phyloP scores from a whole-genome alignment of 2,888 invertebrate species.

The Tetropium fuscum region DNA sequence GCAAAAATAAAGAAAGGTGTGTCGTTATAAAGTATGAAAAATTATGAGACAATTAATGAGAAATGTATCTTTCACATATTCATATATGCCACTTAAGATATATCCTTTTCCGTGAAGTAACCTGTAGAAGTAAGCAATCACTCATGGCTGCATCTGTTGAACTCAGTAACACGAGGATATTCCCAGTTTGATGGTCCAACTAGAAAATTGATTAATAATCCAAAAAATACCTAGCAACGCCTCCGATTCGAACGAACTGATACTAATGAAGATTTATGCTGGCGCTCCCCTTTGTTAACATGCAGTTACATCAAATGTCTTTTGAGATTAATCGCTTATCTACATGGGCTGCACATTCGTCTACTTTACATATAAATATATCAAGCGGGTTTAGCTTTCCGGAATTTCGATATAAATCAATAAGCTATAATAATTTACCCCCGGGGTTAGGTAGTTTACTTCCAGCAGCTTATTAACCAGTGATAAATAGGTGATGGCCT shows the following conservation, averaged over 20 bases:
- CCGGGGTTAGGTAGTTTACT: constrained; percentile 2
- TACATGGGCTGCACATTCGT: constrained; percentile 20
- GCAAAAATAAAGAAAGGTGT: too few relatives aligned
- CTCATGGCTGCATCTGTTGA: too few relatives aligned
- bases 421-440: constrained; percentile 10
- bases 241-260: constrained; percentile 13
- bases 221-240: constrained; percentile 3
- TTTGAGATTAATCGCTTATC: constrained; percentile 34
- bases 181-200: too few relatives aligned
- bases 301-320: constrained; percentile 36
- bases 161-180: too few relatives aligned
- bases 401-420: constrained; percentile 19
- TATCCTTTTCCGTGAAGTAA: too few relatives aligned
- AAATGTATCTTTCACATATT: too few relatives aligned
- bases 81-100: too few relatives aligned
- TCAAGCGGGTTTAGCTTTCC: constrained; percentile 19
- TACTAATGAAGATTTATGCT: constrained; percentile 34
- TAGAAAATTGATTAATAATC: too few relatives aligned
- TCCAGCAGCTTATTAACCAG: neutral
- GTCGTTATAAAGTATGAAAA: too few relatives aligned
- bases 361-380: constrained; percentile 29
- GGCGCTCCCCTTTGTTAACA: constrained; percentile 28
- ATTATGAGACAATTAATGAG: too few relatives aligned
- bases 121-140: too few relatives aligned
- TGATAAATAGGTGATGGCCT: neutral